Base-by-base conservation (phyloP, 1,140 invertebrate species). In the Macrocentrus cingulum region DNA sequence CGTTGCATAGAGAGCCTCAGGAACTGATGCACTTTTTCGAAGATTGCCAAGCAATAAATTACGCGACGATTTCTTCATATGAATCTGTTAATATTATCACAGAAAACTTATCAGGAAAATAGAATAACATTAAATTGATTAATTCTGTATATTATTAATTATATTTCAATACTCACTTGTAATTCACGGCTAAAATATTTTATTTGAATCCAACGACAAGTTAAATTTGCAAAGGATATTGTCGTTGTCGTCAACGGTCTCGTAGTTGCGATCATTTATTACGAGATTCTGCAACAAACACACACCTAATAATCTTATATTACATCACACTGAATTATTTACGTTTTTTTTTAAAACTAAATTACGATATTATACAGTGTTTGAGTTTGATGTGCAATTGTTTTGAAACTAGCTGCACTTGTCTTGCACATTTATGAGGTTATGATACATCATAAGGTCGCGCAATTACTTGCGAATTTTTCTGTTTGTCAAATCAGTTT, bases 251-350 rank as follows among this genome's bases (percentile, higher is more conserved):
- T 60, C 55, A 72, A 48, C 50, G 74, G 55, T 58, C 62, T 70
- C 22, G 56, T 74, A 20, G 59, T 64, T 63, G 61, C 48, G 67
- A 62, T 71, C 71, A 75, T 75, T 75, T 76, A 71, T 64, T 58
- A 46, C n/a, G 8, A 39, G 15, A 15, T 39, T n/a, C 3, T 4
- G 7, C 8, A 3, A 39, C 11, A 34, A n/a, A n/a, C n/a, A n/a
- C n/a, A 29, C 9, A 5, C 9, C 9, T 5, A 39, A 39, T 39
- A 39, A 39, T 8, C 36, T 3, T 39, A 15, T 29, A 29, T 4
- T 29, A 29, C 25, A 29, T 29, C 25, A 29, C 9, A 29, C 9
- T 5, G 4, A 29, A 5, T 9, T 29, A 29, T 29, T 4, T 29
- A 29, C 9, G 9, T 29, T 5, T 29, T 5, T 29, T 9, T 5